A percentile compares a stretch with the other conserved stretches of the same genome.
Evolutionary conservation across 2,888 invertebrate species (phyloP).

Genomic region (Hipparchia semele): DNA sequence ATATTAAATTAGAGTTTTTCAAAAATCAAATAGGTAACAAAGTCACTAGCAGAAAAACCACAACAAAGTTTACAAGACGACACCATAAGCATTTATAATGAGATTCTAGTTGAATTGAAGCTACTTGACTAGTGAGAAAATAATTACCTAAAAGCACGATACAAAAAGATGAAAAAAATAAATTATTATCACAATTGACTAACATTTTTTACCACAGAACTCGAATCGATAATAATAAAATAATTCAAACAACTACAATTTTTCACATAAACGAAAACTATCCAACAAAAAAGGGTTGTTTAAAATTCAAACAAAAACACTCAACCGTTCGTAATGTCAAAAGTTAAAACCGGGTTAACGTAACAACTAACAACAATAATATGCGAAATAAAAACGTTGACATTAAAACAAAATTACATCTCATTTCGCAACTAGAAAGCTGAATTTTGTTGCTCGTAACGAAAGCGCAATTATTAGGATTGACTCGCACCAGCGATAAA

Average conservation of each 20-base stretch:
- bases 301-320: background rate
- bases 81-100: no score
- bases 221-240: background rate
- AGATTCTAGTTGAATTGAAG: no score
- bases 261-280: constrained; percentile 1
- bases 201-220: background rate
- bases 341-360: constrained; percentile 3
- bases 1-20: no score
- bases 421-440: background rate
- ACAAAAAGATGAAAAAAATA: background rate
- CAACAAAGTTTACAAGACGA: no score
- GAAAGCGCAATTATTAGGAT: background rate
- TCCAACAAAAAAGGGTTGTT: background rate
- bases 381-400: background rate
- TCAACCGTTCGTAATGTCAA: background rate
- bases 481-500: background rate
- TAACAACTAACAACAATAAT: background rate
- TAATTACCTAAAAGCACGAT: background rate
- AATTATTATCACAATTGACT: background rate
- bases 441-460: background rate
- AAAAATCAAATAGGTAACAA: background rate
- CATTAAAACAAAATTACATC: background rate
- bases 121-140: no score
- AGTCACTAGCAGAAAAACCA: background rate
- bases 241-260: background rate